Conservation (phyloP, 53 echinoderm and acorn worm genomes). For the Zoroaster sp. region DNA sequence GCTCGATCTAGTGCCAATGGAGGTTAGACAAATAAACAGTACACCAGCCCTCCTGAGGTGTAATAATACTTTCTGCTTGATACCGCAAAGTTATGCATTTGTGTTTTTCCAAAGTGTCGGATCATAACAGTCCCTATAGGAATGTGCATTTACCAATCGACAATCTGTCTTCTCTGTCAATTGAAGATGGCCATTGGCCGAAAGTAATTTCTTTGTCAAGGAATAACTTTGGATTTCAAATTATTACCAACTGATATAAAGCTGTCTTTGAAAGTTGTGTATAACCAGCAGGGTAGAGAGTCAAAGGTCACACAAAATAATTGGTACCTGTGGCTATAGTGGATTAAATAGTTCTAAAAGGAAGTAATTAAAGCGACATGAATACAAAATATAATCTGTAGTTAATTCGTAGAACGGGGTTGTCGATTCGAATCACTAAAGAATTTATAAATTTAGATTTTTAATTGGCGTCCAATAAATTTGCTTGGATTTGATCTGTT, state of each 20-base stretch:
- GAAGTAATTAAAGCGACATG: background rate
- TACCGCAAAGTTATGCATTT: conserved; percentile 19
- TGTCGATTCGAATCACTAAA: too few species aligned
- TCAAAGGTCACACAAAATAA: conserved; percentile 9
- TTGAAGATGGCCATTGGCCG: background rate
- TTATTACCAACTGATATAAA: background rate
- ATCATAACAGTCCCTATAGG: background rate
- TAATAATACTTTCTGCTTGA: conserved; percentile 15
- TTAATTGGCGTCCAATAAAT: too few species aligned
- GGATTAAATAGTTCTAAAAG: background rate
- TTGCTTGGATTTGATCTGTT: too few species aligned
- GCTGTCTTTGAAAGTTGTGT: background rate
- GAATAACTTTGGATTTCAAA: conserved; percentile 9
- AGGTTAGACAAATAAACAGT: conserved; percentile 53
- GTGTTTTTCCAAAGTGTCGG: background rate
- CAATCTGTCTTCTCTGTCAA: background rate
- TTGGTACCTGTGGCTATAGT: conserved; percentile 29
- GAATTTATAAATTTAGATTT: too few species aligned
- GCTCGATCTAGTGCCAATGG: conserved; percentile 6
- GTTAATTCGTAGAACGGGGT: too few species aligned
- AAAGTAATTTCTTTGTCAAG: background rate
- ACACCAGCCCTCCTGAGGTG: conserved; percentile 12
- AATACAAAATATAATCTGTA: too few species aligned
- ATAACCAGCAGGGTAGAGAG: background rate
- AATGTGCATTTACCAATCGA: background rate